Evolutionary conservation across 2,888 invertebrate species (phyloP).

Genomic region (Odontothrips loti): DNA sequence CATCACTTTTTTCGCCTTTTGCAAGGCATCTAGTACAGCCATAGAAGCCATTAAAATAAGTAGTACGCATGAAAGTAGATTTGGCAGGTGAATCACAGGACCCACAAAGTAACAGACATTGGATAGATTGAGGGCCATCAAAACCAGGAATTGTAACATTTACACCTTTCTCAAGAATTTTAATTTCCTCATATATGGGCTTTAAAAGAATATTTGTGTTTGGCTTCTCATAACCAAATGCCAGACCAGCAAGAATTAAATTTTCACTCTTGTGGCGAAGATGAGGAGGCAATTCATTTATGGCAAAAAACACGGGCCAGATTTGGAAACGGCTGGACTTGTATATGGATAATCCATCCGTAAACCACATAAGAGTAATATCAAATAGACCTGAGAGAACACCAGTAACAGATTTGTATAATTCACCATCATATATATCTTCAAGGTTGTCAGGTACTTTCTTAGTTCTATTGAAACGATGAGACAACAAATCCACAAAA

Average conservation of each 20-base stretch:
- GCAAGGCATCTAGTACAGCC: conserved; percentile 36
- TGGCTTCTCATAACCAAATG: conserved; percentile 34
- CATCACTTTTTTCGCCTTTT: conserved; percentile 32
- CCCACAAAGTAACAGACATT: conserved; percentile 20
- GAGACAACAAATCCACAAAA: not conserved
- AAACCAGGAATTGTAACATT: not conserved
- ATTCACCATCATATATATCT: not conserved
- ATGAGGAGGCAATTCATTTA: not conserved
- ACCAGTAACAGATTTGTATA: not conserved
- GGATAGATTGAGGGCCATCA: not conserved
- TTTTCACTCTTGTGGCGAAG: not conserved
- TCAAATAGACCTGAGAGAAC: not conserved
- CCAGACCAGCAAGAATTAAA: conserved; percentile 23
- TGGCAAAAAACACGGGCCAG: conserved; percentile 33
- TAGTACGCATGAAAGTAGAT: conserved; percentile 36
- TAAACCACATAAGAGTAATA: conserved; percentile 36
- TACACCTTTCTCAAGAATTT: not conserved
- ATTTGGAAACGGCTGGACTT: conserved; percentile 35
- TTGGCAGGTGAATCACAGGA: conserved; percentile 36
- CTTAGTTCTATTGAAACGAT: not conserved
- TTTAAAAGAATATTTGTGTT: not conserved
- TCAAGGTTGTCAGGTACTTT: not conserved
- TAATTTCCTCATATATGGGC: not conserved
- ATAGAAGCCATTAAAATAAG: conserved; percentile 36
- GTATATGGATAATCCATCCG: conserved; percentile 38